Evolutionary conservation across 2,113 vertebrate genomes (phyloP), one percentile per base, ranked within the genome.

Genomic region (Gila orcuttii): DNA sequence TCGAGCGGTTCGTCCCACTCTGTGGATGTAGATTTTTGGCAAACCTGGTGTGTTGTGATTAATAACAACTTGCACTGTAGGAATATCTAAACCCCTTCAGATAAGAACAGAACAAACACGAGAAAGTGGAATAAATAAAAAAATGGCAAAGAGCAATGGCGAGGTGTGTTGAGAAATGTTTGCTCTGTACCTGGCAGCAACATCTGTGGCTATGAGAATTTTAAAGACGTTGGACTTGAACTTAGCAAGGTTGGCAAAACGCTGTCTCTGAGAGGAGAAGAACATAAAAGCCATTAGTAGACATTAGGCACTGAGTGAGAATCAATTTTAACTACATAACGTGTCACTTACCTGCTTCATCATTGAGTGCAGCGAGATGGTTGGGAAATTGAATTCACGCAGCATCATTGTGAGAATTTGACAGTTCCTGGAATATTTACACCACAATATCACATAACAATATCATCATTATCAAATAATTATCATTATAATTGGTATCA

Each of bases 341-440:
- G 3, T 19, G 6, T 71, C 21, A 42, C 36, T 25, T 87, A 97
- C 98, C 96, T 99, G 98, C 50, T 98, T 99, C 98, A 99, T 97
- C 97, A 97, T 97, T 57, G 98, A 99, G 71, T 99, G 98, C 78
- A 99, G 93, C 0, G 95, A 96, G 45, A 99, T 94, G 0, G 96
- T 93, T 0, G 96, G 97, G 59, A 99, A 99, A 60, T 5, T 94
- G 89, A 94, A 98, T n/a, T 92, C 94, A 2, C 93, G 95, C 4
- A 99, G 94, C 97, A 99, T 99, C 97, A 99, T 98, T 71, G 96
- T 97, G 80, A 99, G 91, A 76, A 99, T 92, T 83, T 99, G 97
- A 86, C 97, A 99, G 89, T 93, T 96, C 90, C 98, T 99, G 81
- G 42, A 87, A 33, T n/a, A 90, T 33, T 52, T 52, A 52, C 19